A percentile compares a stretch with the other conserved stretches of the same genome.
Conservation (phyloP, 37 sponge, comb jelly and placozoan species). For the Chondrilla cf. caribensis region DNA sequence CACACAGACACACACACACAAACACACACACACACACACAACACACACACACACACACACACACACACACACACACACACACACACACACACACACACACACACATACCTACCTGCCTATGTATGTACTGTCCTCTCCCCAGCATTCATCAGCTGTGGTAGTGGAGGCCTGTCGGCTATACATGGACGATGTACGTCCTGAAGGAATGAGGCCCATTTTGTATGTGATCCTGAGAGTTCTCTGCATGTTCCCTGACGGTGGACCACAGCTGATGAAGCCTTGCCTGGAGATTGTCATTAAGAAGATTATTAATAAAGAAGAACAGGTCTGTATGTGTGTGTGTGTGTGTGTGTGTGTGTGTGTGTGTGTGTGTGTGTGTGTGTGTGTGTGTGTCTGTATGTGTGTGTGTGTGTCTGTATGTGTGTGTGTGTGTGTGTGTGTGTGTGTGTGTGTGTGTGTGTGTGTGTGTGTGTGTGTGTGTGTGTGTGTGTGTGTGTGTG, state of each 20-base stretch:
- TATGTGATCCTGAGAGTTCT: constrained; percentile 20
- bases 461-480: constrained; percentile 45
- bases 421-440: constrained; percentile 32
- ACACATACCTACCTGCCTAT: too few relatives aligned
- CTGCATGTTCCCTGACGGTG: neutral
- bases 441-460: constrained; percentile 45
- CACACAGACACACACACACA: neutral
- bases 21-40: neutral
- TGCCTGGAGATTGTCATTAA: neutral
- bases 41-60: neutral
- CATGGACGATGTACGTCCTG: constrained; percentile 60
- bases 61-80: neutral
- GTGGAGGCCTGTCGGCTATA: constrained; percentile 53
- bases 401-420: constrained; percentile 2
- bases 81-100: too few relatives aligned
- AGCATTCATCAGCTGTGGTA: constrained; percentile 46
- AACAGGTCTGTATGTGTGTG: neutral
- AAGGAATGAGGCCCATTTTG: constrained; percentile 45
- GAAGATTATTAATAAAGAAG: neutral
- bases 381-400: constrained; percentile 5
- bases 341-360: constrained; percentile 21
- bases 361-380: constrained; percentile 17
- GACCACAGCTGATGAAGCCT: neutral
- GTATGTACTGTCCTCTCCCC: neutral
- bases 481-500: constrained; percentile 25